Conservation (phyloP, 1,140 invertebrate species). For the Ridgeia piscesae region DNA sequence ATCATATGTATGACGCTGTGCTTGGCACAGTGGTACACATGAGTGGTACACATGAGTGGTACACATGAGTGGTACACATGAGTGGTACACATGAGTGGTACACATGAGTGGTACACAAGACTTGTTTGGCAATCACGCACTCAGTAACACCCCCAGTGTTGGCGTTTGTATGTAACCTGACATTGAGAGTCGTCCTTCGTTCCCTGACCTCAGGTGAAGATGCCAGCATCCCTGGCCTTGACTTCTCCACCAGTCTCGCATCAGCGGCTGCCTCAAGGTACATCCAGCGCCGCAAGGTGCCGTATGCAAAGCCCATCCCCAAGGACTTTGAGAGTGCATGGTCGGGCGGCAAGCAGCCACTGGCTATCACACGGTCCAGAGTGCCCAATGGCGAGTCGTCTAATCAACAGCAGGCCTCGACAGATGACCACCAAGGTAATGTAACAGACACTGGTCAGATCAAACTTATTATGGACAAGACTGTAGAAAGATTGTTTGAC, state of each 20-base stretch:
- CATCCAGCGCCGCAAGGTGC: conserved; percentile 62
- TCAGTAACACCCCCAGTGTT: not conserved
- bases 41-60: too few relatives aligned
- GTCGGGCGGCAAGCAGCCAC: conserved; percentile 71
- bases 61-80: too few relatives aligned
- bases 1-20: not conserved
- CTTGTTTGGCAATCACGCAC: not conserved
- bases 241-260: conserved; percentile 54
- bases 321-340: conserved; percentile 94
- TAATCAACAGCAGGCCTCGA: not conserved
- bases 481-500: not conserved
- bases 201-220: not conserved
- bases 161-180: not conserved
- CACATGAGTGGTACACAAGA: too few relatives aligned
- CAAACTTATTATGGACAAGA: not conserved
- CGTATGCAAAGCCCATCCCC: conserved; percentile 93
- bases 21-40: too few relatives aligned
- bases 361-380: not conserved
- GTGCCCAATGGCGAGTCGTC: not conserved
- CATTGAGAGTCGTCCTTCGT: not conserved
- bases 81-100: too few relatives aligned
- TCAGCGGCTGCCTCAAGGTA: conserved; percentile 56
- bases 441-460: not conserved
- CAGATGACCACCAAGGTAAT: not conserved
- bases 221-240: conserved; percentile 73